A percentile compares a stretch with the other conserved stretches of the same genome.
Conservation (phyloP, 2,888 invertebrate species). For the Diarsia rubi region DNA sequence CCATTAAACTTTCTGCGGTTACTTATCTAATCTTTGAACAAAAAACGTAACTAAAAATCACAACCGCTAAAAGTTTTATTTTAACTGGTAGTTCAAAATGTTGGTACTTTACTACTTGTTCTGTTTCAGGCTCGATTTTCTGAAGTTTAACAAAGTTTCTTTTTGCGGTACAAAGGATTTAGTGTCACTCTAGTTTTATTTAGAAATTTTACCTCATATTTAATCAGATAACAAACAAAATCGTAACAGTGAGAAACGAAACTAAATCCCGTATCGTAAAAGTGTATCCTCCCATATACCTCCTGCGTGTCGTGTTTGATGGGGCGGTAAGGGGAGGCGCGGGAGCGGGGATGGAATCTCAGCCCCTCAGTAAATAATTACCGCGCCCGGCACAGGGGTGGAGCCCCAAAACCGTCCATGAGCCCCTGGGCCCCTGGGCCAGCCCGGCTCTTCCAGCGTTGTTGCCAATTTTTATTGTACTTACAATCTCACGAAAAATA, state of each 20-base stretch:
- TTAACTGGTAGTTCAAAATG: constrained; percentile 17
- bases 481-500: constrained; percentile 63
- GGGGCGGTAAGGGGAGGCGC: constrained; percentile 64
- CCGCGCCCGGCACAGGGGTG: constrained; percentile 79
- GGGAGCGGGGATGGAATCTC: constrained; percentile 79
- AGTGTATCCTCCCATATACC: constrained; percentile 60
- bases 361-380: constrained; percentile 88
- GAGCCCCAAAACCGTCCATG: constrained; percentile 74
- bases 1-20: constrained; percentile 35
- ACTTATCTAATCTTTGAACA: constrained; percentile 39
- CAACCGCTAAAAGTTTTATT: constrained; percentile 40
- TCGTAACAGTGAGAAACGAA: constrained; percentile 48
- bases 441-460: constrained; percentile 59
- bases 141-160: constrained; percentile 36
- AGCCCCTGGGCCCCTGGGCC: constrained; percentile 59
- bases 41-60: constrained; percentile 26
- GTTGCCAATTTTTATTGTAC: constrained; percentile 68
- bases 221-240: constrained; percentile 34
- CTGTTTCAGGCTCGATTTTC: constrained; percentile 17
- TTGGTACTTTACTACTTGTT: constrained; percentile 5
- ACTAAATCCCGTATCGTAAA: constrained; percentile 63
- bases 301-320: constrained; percentile 64
- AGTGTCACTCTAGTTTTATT: constrained; percentile 13
- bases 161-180: constrained; percentile 1
- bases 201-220: constrained; percentile 15